Percentiles rank a stretch among this genome's conserved stretches.
Conservation (phyloP, 1,140 invertebrate species). For the Heliothis virescens region DNA sequence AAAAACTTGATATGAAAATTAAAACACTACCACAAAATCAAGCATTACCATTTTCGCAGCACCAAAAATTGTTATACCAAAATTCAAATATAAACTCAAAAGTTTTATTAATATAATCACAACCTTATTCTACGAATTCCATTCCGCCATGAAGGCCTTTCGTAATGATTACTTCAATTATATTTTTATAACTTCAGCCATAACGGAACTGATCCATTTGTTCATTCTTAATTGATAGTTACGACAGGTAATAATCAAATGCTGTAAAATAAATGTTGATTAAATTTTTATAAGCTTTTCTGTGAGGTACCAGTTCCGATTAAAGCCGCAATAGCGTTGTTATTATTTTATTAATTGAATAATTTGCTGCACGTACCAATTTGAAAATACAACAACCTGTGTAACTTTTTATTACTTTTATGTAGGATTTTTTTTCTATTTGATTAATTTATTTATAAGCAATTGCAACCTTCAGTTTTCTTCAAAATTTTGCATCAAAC, state of each 20-base stretch:
- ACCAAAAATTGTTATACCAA: no score
- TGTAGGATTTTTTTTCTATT: no score
- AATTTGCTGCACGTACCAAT: background rate
- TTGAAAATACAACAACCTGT: no score
- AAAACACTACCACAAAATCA: no score
- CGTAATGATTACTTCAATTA: slow-evolving; percentile 52
- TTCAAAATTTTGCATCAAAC: no score
- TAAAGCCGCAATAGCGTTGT: background rate
- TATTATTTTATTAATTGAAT: slow-evolving; percentile 29
- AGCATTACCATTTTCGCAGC: no score
- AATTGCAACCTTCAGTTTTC: no score
- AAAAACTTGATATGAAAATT: background rate
- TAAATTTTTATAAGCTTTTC: slow-evolving; percentile 31
- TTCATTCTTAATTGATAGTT: slow-evolving; percentile 50
- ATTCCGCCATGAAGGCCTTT: slow-evolving; percentile 34
- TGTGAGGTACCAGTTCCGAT: slow-evolving; percentile 9
- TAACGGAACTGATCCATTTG: slow-evolving; percentile 48
- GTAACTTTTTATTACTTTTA: no score
- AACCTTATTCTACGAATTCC: slow-evolving; percentile 34
- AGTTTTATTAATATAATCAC: background rate
- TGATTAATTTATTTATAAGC: no score
- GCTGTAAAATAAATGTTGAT: slow-evolving; percentile 33
- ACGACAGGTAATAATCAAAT: slow-evolving; percentile 42
- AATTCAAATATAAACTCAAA: background rate
- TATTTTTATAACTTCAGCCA: slow-evolving; percentile 46